phyloP scores from a whole-genome alignment of 1,140 invertebrate species.

The Lamellibrachia luymesi region DNA sequence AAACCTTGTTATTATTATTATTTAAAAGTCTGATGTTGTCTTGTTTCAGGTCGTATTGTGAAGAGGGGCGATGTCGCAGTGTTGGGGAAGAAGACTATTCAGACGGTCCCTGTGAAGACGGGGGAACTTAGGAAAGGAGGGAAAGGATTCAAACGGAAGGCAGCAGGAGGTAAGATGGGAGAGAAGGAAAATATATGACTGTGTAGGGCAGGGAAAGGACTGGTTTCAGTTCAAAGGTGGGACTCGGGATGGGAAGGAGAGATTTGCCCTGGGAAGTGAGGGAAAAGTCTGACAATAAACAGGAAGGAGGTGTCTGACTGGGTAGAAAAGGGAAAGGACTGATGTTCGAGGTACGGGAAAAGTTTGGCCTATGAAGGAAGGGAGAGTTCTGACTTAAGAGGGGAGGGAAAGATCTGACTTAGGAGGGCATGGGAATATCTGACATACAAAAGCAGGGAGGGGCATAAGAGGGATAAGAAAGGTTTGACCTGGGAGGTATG shows the following conservation, averaged over 20 bases:
- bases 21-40: not conserved
- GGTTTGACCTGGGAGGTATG: not conserved
- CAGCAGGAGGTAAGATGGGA: not conserved
- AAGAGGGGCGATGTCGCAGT: not conserved
- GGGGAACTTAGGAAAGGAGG: constrained; percentile 30
- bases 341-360: no score
- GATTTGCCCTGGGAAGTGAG: no score
- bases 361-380: no score
- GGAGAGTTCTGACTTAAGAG: not conserved
- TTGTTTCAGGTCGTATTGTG: not conserved
- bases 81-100: not conserved
- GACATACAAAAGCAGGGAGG: not conserved
- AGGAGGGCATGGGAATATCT: not conserved
- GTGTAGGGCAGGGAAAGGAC: no score
- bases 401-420: not conserved
- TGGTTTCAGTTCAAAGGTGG: no score
- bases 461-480: not conserved
- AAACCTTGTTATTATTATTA: not conserved
- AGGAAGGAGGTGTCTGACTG: no score
- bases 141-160: constrained; percentile 31
- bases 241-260: no score
- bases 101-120: constrained; percentile 20
- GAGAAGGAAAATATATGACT: not conserved
- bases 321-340: no score
- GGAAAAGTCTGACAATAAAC: no score